Evolutionary conservation across 2,888 invertebrate genomes (phyloP), one percentile per base, ranked within the genome.

Genomic region (Boloria euphrosyne): DNA sequence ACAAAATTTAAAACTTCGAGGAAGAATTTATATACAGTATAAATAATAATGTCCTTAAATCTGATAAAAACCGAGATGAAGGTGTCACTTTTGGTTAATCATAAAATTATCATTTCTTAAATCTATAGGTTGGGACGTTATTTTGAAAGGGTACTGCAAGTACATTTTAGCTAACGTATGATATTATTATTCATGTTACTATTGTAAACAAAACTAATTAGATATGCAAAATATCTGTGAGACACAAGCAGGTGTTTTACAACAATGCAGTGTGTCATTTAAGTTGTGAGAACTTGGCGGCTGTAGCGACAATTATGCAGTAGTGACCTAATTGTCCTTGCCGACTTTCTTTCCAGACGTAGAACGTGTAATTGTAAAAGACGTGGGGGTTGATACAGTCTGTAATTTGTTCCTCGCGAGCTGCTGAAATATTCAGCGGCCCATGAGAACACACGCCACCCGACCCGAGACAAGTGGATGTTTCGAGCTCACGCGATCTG

Each of bases 381-480:
- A 75, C 75, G 72, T 69, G 74, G 77, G 75, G 78, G 74, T 74
- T 74, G 72, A 78, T 75, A 73, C 74, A 83, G 82, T 81, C 88
- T 87, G 82, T 92, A 87, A 91, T 92, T 91, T 90, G 78, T 79
- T 78, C 73, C 78, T 78, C 77, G 78, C 75, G 70, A 71, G 74
- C 80, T 82, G 79, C 81, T 91, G 74, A 88, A 92, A 89, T 90
- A 90, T 91, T 90, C 85, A 90, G 80, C 74, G 73, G 72, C 75
- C 76, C 74, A 79, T 89, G 87, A 79, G 89, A 88, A 88, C 78
- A 71, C 76, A 76, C 71, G 76, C 81, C 79, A 80, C 74, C 77
- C 78, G 76, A 60, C 58, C 53, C 66, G 71, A 70, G 75, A 75
- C 80, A 77, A 75, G 75, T 75, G 77, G 70, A 74, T 52, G 65